Percentiles rank a stretch among this genome's conserved stretches.
Evolutionary conservation across 2,797 vertebrate genomes (phyloP).

Genomic region (Eulemur coronatus): DNA sequence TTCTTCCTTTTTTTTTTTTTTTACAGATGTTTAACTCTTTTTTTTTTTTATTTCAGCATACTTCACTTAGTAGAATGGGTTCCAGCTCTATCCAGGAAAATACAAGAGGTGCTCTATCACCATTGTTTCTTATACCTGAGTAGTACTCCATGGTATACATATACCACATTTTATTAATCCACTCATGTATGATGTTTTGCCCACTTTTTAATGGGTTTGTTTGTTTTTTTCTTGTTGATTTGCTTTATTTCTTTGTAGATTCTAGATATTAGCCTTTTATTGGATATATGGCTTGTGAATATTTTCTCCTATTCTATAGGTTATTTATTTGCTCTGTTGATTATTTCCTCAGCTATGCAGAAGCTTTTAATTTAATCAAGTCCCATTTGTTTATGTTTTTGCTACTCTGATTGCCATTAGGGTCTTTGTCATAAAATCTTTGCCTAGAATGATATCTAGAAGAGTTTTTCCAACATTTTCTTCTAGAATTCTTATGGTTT

Average conservation of each 20-base stretch:
- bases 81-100: too few species aligned
- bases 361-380: neutral
- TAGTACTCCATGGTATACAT: too few species aligned
- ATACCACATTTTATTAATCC: too few species aligned
- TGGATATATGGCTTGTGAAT: neutral
- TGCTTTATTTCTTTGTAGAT: neutral
- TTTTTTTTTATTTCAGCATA: too few species aligned
- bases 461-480: neutral
- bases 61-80: too few species aligned
- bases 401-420: neutral
- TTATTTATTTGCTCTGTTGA: neutral
- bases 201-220: neutral
- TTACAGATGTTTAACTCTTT: too few species aligned
- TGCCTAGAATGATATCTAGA: too few species aligned
- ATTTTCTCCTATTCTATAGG: neutral
- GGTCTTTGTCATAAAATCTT: neutral
- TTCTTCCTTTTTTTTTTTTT: too few species aligned
- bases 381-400: neutral
- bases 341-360: neutral
- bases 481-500: neutral
- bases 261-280: neutral
- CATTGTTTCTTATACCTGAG: too few species aligned
- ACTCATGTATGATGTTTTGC: neutral
- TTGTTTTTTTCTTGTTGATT: neutral
- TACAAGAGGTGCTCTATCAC: too few species aligned